Conservation (phyloP, 2,888 invertebrate species). For the Brachypterus glaber region DNA sequence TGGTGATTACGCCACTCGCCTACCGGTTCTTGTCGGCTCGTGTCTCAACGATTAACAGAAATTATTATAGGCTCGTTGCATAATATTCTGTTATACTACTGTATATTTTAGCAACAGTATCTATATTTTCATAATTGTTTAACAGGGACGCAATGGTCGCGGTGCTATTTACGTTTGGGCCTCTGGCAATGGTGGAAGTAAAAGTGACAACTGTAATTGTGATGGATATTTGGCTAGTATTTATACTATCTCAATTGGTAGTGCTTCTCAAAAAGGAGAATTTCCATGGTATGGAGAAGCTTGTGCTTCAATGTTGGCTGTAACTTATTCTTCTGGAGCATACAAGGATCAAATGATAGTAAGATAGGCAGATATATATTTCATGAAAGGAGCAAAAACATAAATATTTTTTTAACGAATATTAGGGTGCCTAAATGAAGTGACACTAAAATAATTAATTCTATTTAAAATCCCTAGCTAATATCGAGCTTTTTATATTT, state of each 20-base stretch:
- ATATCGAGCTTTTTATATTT: too few relatives aligned
- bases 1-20: too few relatives aligned
- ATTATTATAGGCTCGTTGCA: too few relatives aligned
- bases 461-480: too few relatives aligned
- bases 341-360: constrained; percentile 82
- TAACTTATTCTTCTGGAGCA: constrained; percentile 83
- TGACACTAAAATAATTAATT: too few relatives aligned
- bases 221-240: constrained; percentile 82
- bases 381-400: neutral
- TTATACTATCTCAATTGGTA: constrained; percentile 80
- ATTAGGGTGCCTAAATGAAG: too few relatives aligned
- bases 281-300: constrained; percentile 89
- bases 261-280: constrained; percentile 70
- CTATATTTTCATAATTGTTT: constrained; percentile 17
- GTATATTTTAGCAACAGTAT: neutral
- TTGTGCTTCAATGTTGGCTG: constrained; percentile 79
- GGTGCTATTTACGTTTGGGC: constrained; percentile 90
- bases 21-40: too few relatives aligned
- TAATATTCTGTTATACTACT: too few relatives aligned
- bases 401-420: too few relatives aligned
- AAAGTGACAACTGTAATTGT: constrained; percentile 81
- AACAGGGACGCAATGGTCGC: constrained; percentile 71
- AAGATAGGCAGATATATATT: constrained; percentile 34
- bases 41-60: too few relatives aligned
- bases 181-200: constrained; percentile 80